These are phyloP conservation scores for Hydroisotoma schaefferi DNA, from an alignment of 2,888 invertebrate genomes.

Conservation along the genomic window DNA sequence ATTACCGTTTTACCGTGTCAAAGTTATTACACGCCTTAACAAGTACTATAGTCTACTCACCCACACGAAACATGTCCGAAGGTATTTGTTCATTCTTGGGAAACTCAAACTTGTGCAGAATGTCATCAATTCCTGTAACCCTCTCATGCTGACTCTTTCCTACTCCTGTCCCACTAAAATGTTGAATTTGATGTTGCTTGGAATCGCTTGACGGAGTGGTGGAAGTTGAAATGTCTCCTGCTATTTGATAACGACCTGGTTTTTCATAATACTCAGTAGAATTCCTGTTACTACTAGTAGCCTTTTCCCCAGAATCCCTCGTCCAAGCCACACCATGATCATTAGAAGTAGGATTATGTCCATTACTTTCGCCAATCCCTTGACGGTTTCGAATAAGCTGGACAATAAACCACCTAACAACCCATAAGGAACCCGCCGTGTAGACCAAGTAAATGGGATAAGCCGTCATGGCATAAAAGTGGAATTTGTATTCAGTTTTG, in stretches of 20 bases:
- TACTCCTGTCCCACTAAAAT: too few relatives aligned
- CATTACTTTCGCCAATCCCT: too few relatives aligned
- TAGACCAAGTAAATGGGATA: not conserved
- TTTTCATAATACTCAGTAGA: too few relatives aligned
- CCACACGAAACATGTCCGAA: not conserved
- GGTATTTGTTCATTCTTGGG: not conserved
- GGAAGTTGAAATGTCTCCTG: not conserved
- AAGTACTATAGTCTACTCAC: not conserved
- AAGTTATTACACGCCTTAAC: not conserved
- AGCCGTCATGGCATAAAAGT: not conserved
- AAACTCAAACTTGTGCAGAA: slow-evolving; percentile 4
- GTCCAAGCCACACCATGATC: not conserved
- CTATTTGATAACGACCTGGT: not conserved
- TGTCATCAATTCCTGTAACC: slow-evolving; percentile 4
- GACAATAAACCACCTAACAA: slow-evolving; percentile 12
- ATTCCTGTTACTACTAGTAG: not conserved
- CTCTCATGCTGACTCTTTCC: not conserved
- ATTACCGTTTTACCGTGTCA: not conserved
- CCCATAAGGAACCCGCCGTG: not conserved
- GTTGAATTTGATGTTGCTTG: too few relatives aligned
- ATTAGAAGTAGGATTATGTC: not conserved
- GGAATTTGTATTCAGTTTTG: not conserved
- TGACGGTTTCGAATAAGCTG: slow-evolving; percentile 13
- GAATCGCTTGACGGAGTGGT: not conserved
- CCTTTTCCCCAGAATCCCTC: not conserved